Conservation (phyloP, 2,113 vertebrate genomes). For the Ploceus nigricollis region DNA sequence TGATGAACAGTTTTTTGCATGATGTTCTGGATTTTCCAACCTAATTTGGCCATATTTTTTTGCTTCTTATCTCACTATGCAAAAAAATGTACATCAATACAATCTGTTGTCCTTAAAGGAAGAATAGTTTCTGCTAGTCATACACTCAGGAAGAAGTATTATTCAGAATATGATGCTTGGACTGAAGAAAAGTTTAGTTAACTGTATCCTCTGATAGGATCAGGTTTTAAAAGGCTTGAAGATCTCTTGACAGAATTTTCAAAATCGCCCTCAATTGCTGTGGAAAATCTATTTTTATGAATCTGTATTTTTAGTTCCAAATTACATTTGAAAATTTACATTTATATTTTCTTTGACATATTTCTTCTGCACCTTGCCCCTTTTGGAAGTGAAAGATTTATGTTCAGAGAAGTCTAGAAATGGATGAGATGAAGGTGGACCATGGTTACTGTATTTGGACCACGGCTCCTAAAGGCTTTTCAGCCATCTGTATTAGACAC, state of each 20-base stretch:
- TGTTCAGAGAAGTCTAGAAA: neutral
- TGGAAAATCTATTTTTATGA: neutral
- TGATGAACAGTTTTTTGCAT: neutral
- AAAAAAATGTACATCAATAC: neutral
- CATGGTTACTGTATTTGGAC: neutral
- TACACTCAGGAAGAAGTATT: neutral
- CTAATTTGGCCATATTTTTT: neutral
- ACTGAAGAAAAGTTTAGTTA: neutral
- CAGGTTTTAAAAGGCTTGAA: neutral
- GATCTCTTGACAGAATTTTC: neutral
- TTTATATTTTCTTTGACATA: neutral
- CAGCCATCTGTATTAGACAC: neutral
- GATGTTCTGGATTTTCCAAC: neutral
- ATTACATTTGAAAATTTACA: neutral
- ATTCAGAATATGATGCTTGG: neutral
- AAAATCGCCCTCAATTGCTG: neutral
- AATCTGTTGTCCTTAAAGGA: neutral
- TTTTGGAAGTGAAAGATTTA: neutral
- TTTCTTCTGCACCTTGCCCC: neutral
- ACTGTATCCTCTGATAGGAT: neutral
- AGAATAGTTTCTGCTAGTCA: neutral
- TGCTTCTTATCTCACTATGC: neutral
- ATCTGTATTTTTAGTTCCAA: neutral
- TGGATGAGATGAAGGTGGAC: rapidly evolving
- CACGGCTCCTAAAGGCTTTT: neutral